Evolutionary conservation across 2,113 vertebrate genomes (phyloP).

Genomic region (Psephotus haematonotus): DNA sequence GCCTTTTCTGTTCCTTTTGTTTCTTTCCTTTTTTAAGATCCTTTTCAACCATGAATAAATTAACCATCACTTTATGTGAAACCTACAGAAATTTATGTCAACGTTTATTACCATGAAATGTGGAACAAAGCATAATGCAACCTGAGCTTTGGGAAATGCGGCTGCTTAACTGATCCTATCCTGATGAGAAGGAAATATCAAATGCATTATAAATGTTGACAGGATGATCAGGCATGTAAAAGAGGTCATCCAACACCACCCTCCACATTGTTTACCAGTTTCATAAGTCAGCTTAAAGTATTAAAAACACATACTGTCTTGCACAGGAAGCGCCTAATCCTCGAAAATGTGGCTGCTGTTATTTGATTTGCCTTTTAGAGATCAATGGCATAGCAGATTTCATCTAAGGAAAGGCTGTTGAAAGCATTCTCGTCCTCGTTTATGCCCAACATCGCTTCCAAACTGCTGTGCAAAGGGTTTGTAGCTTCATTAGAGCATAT

Average conservation of each 20-base stretch:
- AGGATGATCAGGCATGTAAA: slow-evolving; percentile 54
- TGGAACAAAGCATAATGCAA: slow-evolving; percentile 55
- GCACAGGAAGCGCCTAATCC: slow-evolving; percentile 58
- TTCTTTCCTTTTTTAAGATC: neutral
- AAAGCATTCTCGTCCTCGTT: neutral
- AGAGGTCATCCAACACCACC: slow-evolving; percentile 39
- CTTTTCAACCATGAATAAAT: slow-evolving; percentile 50
- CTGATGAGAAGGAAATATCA: slow-evolving; percentile 48
- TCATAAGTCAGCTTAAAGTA: slow-evolving; percentile 62
- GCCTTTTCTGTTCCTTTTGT: neutral
- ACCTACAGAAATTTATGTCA: slow-evolving; percentile 66
- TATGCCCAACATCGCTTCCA: neutral
- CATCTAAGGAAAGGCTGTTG: slow-evolving; percentile 2
- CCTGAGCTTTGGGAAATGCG: slow-evolving; percentile 46
- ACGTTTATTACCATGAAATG: slow-evolving; percentile 37
- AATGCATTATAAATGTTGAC: slow-evolving; percentile 45
- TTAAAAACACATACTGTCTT: slow-evolving; percentile 53
- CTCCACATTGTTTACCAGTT: slow-evolving; percentile 43
- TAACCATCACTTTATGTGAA: slow-evolving; percentile 54
- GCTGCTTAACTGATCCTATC: slow-evolving; percentile 56
- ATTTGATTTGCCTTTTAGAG: slow-evolving; percentile 63
- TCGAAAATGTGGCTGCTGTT: slow-evolving; percentile 52
- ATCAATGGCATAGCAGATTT: slow-evolving; percentile 37
- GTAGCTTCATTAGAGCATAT: neutral
- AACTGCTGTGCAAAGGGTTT: neutral